A percentile compares a stretch with the other conserved stretches of the same genome.
Evolutionary conservation across 1,140 invertebrate genomes (phyloP).

Genomic region (Adelges cooleyi): DNA sequence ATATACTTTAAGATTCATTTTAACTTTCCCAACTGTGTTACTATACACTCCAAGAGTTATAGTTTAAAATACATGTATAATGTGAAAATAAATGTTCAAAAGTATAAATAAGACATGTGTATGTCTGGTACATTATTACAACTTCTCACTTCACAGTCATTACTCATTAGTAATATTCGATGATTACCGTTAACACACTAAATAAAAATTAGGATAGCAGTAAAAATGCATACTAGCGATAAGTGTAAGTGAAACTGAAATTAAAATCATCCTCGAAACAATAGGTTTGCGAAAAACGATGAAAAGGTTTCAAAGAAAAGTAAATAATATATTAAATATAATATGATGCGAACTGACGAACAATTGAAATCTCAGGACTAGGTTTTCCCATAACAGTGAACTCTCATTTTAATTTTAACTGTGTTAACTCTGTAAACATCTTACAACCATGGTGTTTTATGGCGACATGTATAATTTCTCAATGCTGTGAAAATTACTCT

Average conservation of each 20-base stretch:
- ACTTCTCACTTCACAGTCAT: no score
- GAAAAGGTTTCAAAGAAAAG: neutral
- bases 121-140: no score
- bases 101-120: no score
- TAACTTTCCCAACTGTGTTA: neutral
- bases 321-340: neutral
- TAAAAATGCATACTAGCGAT: no score
- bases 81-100: no score
- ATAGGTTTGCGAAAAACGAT: neutral
- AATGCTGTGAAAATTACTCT: no score
- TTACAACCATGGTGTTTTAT: neutral
- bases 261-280: neutral
- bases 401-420: neutral
- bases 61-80: no score
- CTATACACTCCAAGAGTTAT: neutral
- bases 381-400: neutral
- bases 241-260: neutral
- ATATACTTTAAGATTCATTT: constrained; percentile 2
- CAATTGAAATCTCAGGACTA: neutral
- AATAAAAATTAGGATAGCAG: no score
- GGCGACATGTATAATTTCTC: neutral
- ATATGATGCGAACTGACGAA: neutral
- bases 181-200: no score
- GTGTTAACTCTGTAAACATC: neutral
- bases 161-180: no score